Percentiles rank a stretch among this genome's conserved stretches.
phyloP scores from a whole-genome alignment of 2,888 invertebrate species.

The Diploptera punctata region DNA sequence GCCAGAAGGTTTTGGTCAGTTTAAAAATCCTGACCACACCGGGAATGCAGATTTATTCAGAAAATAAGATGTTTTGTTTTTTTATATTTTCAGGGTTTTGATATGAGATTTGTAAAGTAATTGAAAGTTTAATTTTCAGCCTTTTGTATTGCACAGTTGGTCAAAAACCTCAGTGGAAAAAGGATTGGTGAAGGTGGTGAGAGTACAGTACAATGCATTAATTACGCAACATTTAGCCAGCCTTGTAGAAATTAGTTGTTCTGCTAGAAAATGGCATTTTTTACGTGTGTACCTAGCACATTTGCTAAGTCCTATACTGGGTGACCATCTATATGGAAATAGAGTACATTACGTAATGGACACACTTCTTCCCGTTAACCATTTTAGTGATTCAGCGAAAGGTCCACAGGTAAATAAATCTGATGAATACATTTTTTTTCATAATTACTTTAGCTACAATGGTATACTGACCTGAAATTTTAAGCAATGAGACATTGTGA shows the following conservation, averaged over 20 bases:
- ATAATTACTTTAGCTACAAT: too few relatives aligned
- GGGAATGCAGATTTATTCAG: too few relatives aligned
- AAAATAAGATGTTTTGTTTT: too few relatives aligned
- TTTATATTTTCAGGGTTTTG: too few relatives aligned
- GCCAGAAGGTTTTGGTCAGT: too few relatives aligned
- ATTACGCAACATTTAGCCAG: constrained; percentile 48
- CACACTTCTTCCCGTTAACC: constrained; percentile 49
- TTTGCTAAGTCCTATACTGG: constrained; percentile 53
- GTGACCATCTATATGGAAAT: constrained; percentile 53
- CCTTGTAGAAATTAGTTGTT: constrained; percentile 51
- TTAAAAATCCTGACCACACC: too few relatives aligned
- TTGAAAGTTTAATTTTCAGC: too few relatives aligned
- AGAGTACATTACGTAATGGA: constrained; percentile 51
- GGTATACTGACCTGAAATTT: too few relatives aligned
- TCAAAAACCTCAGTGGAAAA: constrained; percentile 42
- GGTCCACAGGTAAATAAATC: too few relatives aligned
- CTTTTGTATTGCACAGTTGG: constrained; percentile 44
- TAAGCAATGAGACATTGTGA: too few relatives aligned
- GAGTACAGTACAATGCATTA: constrained; percentile 47
- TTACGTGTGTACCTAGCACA: constrained; percentile 53
- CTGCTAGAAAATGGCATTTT: constrained; percentile 50
- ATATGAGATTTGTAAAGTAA: too few relatives aligned
- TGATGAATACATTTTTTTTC: too few relatives aligned
- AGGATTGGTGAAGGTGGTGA: constrained; percentile 45
- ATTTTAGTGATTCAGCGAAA: constrained; percentile 47